Base-by-base conservation (phyloP, 1,140 invertebrate genomes). In the Drosophila varians region DNA sequence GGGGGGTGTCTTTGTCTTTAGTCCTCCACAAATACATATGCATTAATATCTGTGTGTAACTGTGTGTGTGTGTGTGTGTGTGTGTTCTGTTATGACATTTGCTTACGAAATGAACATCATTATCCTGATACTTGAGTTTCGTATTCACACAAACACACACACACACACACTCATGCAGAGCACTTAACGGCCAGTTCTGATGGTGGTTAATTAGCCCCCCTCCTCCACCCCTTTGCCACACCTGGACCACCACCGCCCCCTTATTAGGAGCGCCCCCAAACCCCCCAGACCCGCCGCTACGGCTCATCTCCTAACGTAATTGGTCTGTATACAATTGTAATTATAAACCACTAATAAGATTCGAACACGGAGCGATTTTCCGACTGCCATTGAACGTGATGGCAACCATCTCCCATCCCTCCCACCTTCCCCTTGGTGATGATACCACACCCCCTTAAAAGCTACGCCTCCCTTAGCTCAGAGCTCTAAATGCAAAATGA, bases 311-410 rank as follows among this genome's bases (percentile, higher is more conserved):
- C 75, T 56, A 80, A 77, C 80, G 43, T 86, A 86, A 86, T 86
- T 86, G 80, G 73, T 71, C 69, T 86, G 80, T 87, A 86, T 86
- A 87, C 80, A 80, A 87, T 86, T 86, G 82, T 80, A 86, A 86
- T 86, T 87, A 86, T 87, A 87, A 80, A 87, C 80, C 80, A 87
- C 82, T 86, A 86, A 86, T 86, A 86, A 80, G 80, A 86, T 86
- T 86, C 80, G 82, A 86, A 86, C 76, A 86, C 64, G 82, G 47
- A 87, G 71, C 77, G 82, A 77, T 86, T 86, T 84, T 79, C 80
- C 53, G 73, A 76, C 68, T 43, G 49, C 62, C 53, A 69, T 74
- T 57, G 74, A 80, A 62, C 49, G 56, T 36, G 26, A 28, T 73
- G 62, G 54, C 45, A 49, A 40, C 21, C 23, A 36, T 9, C 34